Evolutionary conservation across 1,140 invertebrate species (phyloP).

Genomic region (Euborellia annulipes): DNA sequence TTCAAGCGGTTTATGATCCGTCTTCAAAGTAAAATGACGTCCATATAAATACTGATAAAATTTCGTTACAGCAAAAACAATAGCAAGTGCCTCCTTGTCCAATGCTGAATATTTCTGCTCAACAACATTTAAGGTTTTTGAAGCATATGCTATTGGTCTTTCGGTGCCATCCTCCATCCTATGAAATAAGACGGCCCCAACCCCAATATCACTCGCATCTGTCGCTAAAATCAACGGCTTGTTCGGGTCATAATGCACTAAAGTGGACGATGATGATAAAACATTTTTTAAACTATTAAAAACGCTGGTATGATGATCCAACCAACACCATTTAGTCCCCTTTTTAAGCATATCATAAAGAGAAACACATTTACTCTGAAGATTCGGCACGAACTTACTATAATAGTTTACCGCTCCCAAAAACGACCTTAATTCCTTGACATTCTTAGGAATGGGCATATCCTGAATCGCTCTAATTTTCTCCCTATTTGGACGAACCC

Average conservation of each 20-base stretch:
- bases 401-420: too few species aligned
- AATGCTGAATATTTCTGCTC: conserved; percentile 32
- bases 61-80: conserved; percentile 12
- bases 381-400: too few species aligned
- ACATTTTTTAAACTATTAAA: too few species aligned
- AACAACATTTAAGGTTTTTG: conserved; percentile 24
- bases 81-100: conserved; percentile 28
- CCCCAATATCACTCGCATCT: conserved; percentile 14
- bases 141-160: conserved; percentile 28
- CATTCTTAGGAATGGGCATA: too few species aligned
- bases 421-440: too few species aligned
- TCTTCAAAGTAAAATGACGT: conserved; percentile 22
- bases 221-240: conserved; percentile 18
- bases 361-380: too few species aligned
- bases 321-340: too few species aligned
- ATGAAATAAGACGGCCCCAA: conserved; percentile 15
- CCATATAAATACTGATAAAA: conserved; percentile 25
- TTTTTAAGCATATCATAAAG: too few species aligned
- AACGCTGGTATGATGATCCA: too few species aligned
- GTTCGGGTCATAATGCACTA: conserved; percentile 24
- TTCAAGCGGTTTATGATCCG: conserved; percentile 35
- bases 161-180: conserved; percentile 21
- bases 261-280: too few species aligned
- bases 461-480: too few species aligned
- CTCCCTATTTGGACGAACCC: too few species aligned